These are phyloP conservation scores for Ptychoptera albimana DNA, from an alignment of 2,888 invertebrate species.

Conservation along the genomic window DNA sequence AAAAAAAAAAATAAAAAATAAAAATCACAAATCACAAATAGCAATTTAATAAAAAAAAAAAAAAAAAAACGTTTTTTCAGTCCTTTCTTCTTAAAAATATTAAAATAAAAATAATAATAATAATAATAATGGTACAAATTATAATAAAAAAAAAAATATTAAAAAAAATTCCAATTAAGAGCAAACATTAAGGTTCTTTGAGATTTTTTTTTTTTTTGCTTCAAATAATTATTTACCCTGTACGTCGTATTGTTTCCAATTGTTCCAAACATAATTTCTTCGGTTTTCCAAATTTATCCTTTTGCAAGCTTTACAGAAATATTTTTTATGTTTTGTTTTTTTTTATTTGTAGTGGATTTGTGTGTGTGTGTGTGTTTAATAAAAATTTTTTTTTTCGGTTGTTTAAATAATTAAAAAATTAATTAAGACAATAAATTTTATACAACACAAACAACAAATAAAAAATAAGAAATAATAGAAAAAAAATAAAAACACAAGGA, in stretches of 20 bases:
- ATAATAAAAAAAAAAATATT: constrained; percentile 8
- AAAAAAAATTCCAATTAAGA: constrained; percentile 6
- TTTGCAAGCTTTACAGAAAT: constrained; percentile 67
- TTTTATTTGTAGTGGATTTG: neutral
- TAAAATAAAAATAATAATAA: constrained; percentile 8
- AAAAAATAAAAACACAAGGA: too few species aligned
- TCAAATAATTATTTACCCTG: constrained; percentile 45
- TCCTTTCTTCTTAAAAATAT: too few species aligned
- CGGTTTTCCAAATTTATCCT: constrained; percentile 72
- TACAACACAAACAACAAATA: too few species aligned
- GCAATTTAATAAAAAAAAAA: too few species aligned
- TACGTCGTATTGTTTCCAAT: constrained; percentile 58
- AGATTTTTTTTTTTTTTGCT: constrained; percentile 10
- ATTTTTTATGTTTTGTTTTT: constrained; percentile 13
- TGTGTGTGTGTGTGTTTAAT: too few species aligned
- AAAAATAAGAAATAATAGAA: too few species aligned
- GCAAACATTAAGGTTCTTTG: neutral
- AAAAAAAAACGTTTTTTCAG: too few species aligned
- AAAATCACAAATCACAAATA: too few species aligned
- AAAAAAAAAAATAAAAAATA: too few species aligned
- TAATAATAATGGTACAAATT: constrained; percentile 7
- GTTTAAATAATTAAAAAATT: too few species aligned
- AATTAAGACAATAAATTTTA: too few species aligned
- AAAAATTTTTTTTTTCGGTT: too few species aligned
- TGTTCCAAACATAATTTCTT: constrained; percentile 63